These are phyloP conservation scores for Melanotaenia parkinsoni DNA, from an alignment of 2,797 vertebrate genomes.

Conservation along the genomic window DNA sequence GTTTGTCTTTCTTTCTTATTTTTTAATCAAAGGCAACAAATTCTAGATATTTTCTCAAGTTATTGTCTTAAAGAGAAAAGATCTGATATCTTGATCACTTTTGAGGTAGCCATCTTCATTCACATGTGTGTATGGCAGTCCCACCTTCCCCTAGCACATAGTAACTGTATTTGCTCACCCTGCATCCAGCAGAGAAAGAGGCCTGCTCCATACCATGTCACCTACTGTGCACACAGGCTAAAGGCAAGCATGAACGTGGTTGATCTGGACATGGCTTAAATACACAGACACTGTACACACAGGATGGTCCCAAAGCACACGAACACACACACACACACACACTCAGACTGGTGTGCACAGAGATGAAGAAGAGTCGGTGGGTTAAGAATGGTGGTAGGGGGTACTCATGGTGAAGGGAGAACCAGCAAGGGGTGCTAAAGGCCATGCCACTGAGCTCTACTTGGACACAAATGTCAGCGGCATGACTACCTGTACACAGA, in stretches of 20 bases:
- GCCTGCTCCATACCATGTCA: slow-evolving; percentile 46
- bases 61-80: slow-evolving; percentile 2
- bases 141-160: slow-evolving; percentile 7
- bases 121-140: not conserved
- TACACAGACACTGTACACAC: slow-evolving; percentile 59
- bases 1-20: not conserved
- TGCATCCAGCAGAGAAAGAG: slow-evolving; percentile 56
- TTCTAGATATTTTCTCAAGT: not conserved
- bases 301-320: slow-evolving; percentile 42
- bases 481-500: slow-evolving; percentile 61
- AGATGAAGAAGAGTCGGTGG: slow-evolving; percentile 59
- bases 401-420: slow-evolving; percentile 54
- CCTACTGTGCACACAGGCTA: slow-evolving; percentile 66
- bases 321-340: slow-evolving; percentile 32
- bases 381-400: slow-evolving; percentile 64
- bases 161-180: slow-evolving; percentile 51
- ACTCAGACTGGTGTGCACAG: slow-evolving; percentile 22
- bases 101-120: slow-evolving; percentile 15
- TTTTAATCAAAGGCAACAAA: not conserved
- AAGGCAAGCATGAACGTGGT: slow-evolving; percentile 46
- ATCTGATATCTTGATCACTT: slow-evolving; percentile 10
- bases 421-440: slow-evolving; percentile 74
- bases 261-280: slow-evolving; percentile 68
- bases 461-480: slow-evolving; percentile 75
- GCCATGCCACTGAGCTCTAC: slow-evolving; percentile 65